Conservation (phyloP, 2,888 invertebrate genomes). For the Drosophila fulvimacula region DNA sequence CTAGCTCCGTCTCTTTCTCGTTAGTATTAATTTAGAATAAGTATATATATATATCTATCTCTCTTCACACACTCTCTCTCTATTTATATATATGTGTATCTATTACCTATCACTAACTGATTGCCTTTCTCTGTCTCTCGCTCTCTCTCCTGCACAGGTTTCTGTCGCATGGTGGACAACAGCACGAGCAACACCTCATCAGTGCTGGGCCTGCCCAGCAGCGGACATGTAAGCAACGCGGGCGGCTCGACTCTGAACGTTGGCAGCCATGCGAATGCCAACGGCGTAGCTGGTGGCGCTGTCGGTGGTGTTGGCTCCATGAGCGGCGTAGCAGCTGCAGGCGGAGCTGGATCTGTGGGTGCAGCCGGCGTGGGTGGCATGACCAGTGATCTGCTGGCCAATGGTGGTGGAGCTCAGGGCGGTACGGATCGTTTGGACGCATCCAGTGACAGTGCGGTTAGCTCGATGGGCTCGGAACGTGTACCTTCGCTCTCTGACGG, state of each 20-base stretch:
- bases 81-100: no score
- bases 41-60: no score
- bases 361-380: slow-evolving; percentile 78
- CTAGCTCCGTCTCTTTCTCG: no score
- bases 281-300: slow-evolving; percentile 34
- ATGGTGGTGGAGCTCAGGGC: slow-evolving; percentile 79
- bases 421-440: slow-evolving; percentile 91
- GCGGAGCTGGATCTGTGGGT: slow-evolving; percentile 48
- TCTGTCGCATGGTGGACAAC: slow-evolving; percentile 93
- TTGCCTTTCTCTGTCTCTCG: not conserved
- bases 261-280: slow-evolving; percentile 60
- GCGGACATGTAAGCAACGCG: slow-evolving; percentile 76
- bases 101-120: not conserved
- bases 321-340: slow-evolving; percentile 6
- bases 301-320: slow-evolving; percentile 34
- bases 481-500: slow-evolving; percentile 95
- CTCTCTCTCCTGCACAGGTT: slow-evolving; percentile 86
- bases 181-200: slow-evolving; percentile 85
- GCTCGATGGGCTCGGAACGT: slow-evolving; percentile 96
- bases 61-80: no score
- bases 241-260: slow-evolving; percentile 60
- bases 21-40: no score
- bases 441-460: slow-evolving; percentile 95
- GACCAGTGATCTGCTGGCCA: slow-evolving; percentile 77
- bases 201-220: slow-evolving; percentile 77